Evolutionary conservation across 2,797 vertebrate genomes (phyloP).

Genomic region (Ataeniobius toweri): DNA sequence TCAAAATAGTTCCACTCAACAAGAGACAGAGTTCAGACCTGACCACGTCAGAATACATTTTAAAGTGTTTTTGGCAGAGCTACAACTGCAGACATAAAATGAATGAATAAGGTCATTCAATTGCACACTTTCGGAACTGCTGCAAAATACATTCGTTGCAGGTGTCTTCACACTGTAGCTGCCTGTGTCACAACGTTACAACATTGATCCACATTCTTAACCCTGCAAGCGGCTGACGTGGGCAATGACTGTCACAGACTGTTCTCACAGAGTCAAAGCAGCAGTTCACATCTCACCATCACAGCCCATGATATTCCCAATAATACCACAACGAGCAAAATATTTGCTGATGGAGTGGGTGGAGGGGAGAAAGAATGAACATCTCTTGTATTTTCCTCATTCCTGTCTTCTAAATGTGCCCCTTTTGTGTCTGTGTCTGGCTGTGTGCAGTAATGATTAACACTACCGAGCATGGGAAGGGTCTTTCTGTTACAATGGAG

Average conservation of each 20-base stretch:
- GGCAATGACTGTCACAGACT: slow-evolving; percentile 29
- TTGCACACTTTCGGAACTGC: slow-evolving; percentile 16
- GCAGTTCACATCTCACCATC: slow-evolving; percentile 34
- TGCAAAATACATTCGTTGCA: slow-evolving; percentile 43
- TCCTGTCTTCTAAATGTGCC: slow-evolving; percentile 66
- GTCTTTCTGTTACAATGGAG: slow-evolving; percentile 79
- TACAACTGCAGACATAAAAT: slow-evolving; percentile 28
- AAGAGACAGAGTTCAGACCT: slow-evolving; percentile 32
- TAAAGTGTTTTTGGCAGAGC: slow-evolving; percentile 23
- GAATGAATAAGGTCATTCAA: slow-evolving; percentile 34
- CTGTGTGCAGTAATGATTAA: slow-evolving; percentile 88
- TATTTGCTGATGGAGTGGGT: slow-evolving; percentile 66
- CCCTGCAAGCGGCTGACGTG: slow-evolving; percentile 32
- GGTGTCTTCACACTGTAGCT: slow-evolving; percentile 41
- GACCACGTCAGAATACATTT: slow-evolving; percentile 36
- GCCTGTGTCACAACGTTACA: slow-evolving; percentile 25
- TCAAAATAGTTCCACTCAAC: slow-evolving; percentile 64
- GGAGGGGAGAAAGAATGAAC: slow-evolving; percentile 22
- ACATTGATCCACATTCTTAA: slow-evolving; percentile 70
- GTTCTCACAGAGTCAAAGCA: slow-evolving; percentile 66
- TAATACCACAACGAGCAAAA: slow-evolving; percentile 59
- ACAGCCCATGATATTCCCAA: slow-evolving; percentile 52
- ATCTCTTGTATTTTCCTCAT: slow-evolving; percentile 81
- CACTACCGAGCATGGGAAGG: slow-evolving; percentile 82
- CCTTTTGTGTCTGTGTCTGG: slow-evolving; percentile 61